Evolutionary conservation across 2,888 invertebrate genomes (phyloP).

Genomic region (Xylocampa areola): DNA sequence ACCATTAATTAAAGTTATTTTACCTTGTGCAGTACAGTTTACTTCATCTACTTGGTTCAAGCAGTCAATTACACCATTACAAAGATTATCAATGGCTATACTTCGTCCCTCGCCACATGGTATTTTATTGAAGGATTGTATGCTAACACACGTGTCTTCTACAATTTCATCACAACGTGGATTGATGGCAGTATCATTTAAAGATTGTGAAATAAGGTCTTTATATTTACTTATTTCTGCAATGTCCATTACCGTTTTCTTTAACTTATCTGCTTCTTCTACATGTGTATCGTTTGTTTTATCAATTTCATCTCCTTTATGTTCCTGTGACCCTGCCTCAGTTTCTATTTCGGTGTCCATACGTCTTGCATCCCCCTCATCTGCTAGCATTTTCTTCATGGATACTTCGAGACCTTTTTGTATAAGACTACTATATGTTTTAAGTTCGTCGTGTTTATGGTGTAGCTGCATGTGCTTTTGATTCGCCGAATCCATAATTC

Average conservation of each 20-base stretch:
- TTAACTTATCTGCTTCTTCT: background rate
- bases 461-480: conserved; percentile 53
- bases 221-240: conserved; percentile 42
- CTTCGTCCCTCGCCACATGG: conserved; percentile 65
- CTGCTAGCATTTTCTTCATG: conserved; percentile 44
- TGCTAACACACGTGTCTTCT: conserved; percentile 64
- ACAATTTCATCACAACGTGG: conserved; percentile 57
- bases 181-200: conserved; percentile 32
- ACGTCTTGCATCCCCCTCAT: conserved; percentile 29
- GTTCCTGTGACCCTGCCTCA: conserved; percentile 6
- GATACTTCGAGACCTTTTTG: conserved; percentile 57
- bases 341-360: background rate
- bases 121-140: conserved; percentile 68
- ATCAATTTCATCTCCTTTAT: background rate
- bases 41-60: conserved; percentile 74
- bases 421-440: conserved; percentile 61
- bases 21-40: conserved; percentile 73
- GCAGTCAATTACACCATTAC: conserved; percentile 75
- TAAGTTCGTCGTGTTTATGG: conserved; percentile 56
- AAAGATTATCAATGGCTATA: conserved; percentile 70
- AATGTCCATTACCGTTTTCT: conserved; percentile 19
- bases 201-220: conserved; percentile 33
- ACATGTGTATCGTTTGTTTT: background rate
- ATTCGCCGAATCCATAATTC: conserved; percentile 54
- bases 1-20: no score